A percentile compares a stretch with the other conserved stretches of the same genome.
These are phyloP conservation scores for Lampris incognitus DNA, from an alignment of 2,113 vertebrate species.

Conservation along the genomic window DNA sequence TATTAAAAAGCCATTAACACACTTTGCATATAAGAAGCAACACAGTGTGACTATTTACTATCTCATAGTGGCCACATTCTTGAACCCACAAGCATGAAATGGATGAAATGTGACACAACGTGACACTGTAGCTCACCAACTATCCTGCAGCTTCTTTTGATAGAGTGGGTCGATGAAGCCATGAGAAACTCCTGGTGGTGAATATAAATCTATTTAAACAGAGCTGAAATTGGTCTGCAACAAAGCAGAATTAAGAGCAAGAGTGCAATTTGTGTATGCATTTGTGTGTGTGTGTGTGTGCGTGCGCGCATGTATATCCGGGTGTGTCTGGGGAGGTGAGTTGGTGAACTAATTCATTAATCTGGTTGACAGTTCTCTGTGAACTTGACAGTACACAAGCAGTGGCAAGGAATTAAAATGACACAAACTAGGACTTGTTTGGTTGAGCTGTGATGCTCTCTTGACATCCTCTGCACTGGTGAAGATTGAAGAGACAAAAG, in stretches of 20 bases:
- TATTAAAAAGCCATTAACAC: conserved; percentile 5
- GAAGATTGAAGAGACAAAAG: conserved; percentile 21
- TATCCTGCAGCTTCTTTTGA: conserved; percentile 24
- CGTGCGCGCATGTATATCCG: conserved; percentile 11
- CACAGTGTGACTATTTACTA: conserved; percentile 13
- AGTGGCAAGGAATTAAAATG: conserved; percentile 62
- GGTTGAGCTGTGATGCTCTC: conserved; percentile 32
- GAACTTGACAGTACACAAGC: conserved; percentile 40
- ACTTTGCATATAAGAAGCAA: background rate
- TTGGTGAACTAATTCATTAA: conserved; percentile 59
- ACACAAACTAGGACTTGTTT: conserved; percentile 49
- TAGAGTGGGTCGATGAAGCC: conserved; percentile 17
- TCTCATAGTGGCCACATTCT: conserved; percentile 14
- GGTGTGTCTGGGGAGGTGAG: background rate
- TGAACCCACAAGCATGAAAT: conserved; percentile 45
- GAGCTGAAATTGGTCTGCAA: conserved; percentile 31
- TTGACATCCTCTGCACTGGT: conserved; percentile 39
- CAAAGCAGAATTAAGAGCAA: conserved; percentile 48
- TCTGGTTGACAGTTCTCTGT: conserved; percentile 56
- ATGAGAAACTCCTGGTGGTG: conserved; percentile 29
- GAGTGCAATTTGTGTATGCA: conserved; percentile 22
- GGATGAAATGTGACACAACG: conserved; percentile 46
- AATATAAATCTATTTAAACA: conserved; percentile 54
- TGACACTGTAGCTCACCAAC: conserved; percentile 15
- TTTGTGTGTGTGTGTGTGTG: background rate